phyloP scores from a whole-genome alignment of 2,888 invertebrate genomes.

The Thereva nobilitata region DNA sequence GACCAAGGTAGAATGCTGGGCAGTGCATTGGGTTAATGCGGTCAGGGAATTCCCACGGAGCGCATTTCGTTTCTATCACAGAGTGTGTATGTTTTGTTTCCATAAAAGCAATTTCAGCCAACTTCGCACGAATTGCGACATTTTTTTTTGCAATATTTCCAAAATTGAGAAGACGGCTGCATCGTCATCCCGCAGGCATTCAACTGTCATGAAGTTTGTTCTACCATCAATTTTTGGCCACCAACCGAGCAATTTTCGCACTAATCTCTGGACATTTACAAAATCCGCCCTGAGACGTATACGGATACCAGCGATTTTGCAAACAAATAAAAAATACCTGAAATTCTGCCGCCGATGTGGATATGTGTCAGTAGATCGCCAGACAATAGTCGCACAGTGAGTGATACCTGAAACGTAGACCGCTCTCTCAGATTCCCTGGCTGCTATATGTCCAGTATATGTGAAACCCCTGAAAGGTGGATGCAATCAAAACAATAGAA shows the following conservation, averaged over 20 bases:
- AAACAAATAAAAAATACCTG: neutral
- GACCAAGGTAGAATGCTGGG: constrained; percentile 22
- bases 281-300: neutral
- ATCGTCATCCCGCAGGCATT: no score
- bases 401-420: neutral
- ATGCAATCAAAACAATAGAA: constrained; percentile 20
- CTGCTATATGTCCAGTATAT: constrained; percentile 10
- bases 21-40: constrained; percentile 5
- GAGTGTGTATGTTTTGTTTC: constrained; percentile 2
- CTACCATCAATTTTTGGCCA: no score
- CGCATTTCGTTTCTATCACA: neutral
- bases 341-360: constrained; percentile 7
- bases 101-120: neutral
- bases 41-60: constrained; percentile 7
- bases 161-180: no score
- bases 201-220: no score
- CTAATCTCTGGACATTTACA: neutral
- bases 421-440: constrained; percentile 16
- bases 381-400: neutral
- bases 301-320: neutral
- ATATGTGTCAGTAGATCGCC: constrained; percentile 26
- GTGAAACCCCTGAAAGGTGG: constrained; percentile 21
- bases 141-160: no score
- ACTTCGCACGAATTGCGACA: neutral
- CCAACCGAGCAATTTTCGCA: no score